Percentiles rank a stretch among this genome's conserved stretches.
Evolutionary conservation across 2,888 invertebrate genomes (phyloP).

Genomic region (Heterodera filipjevi): DNA sequence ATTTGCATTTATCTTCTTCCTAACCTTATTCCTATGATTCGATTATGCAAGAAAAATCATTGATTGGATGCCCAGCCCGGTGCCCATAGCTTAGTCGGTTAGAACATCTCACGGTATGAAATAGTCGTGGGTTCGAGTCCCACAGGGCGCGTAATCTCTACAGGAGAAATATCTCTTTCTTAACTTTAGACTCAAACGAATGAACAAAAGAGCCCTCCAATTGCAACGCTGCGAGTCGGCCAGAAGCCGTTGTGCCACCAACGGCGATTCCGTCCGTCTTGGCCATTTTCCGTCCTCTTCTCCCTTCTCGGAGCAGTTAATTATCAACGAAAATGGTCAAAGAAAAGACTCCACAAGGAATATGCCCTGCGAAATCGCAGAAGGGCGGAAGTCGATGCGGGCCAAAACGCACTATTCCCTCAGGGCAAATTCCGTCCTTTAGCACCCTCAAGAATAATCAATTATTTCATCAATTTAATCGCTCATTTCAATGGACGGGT

Average conservation of each 20-base stretch:
- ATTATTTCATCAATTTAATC: no score
- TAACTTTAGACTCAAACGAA: neutral
- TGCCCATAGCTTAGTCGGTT: no score
- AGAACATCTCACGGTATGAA: no score
- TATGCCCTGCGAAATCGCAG: neutral
- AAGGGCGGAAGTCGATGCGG: conserved; percentile 1
- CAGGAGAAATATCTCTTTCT: neutral
- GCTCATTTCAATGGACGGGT: no score
- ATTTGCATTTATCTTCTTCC: no score
- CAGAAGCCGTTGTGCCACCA: neutral
- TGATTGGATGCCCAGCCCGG: no score
- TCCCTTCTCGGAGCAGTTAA: conserved; percentile 1
- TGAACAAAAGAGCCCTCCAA: neutral
- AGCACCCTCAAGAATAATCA: neutral
- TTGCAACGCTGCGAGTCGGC: conserved; percentile 17
- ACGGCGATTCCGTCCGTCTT: neutral
- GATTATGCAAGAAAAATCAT: no score
- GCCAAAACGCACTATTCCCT: conserved; percentile 16
- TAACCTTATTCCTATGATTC: no score
- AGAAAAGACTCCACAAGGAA: neutral
- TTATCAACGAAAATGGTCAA: neutral
- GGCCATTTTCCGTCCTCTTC: neutral
- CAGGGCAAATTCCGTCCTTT: conserved; percentile 4
- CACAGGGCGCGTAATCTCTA: no score
- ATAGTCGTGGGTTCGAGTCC: no score